Percentiles rank a stretch among this genome's conserved stretches.
These are phyloP conservation scores for Noctilio leporinus DNA, from an alignment of 2,113 vertebrate species.

Conservation along the genomic window DNA sequence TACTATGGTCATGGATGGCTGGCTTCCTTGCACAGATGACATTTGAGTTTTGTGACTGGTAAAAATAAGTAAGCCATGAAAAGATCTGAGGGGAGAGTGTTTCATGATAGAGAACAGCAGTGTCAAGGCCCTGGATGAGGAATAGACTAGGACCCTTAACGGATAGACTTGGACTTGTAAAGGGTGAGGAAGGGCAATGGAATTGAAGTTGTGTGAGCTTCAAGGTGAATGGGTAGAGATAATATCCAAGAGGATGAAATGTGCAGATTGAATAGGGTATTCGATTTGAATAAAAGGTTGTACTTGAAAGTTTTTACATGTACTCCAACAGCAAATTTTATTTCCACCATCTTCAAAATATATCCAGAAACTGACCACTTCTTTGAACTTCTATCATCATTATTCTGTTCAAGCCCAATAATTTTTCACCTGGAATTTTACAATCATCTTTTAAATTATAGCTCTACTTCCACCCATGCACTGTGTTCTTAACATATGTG, in stretches of 20 bases:
- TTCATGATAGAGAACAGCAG: neutral
- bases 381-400: neutral
- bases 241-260: neutral
- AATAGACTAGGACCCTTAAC: too few relatives aligned
- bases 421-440: conserved; percentile 3
- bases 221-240: neutral
- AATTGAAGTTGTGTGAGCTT: neutral
- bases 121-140: neutral
- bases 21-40: neutral
- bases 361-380: neutral
- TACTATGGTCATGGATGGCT: neutral
- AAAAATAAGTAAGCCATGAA: neutral
- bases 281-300: neutral
- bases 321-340: neutral
- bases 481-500: neutral
- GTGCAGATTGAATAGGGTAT: neutral
- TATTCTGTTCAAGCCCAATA: neutral
- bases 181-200: neutral
- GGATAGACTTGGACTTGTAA: neutral
- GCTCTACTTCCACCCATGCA: neutral
- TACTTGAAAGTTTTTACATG: neutral
- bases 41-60: neutral
- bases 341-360: neutral
- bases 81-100: neutral
- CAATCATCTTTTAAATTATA: conserved; percentile 4